Conservation (phyloP, 2,113 vertebrate genomes). For the Chaetodon auriga region DNA sequence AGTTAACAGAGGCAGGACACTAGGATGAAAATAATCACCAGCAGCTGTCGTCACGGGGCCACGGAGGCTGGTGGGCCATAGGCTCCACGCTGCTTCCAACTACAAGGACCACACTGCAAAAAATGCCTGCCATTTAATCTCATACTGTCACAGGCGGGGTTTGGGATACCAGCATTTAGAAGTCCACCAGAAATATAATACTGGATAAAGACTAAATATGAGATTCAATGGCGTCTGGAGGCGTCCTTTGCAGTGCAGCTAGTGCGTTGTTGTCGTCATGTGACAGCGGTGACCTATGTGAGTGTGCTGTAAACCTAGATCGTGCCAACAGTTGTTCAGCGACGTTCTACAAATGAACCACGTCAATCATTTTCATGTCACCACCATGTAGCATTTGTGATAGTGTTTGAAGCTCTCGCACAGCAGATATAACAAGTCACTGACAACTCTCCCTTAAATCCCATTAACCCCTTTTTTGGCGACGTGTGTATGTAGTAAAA, state of each 20-base stretch:
- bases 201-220: conserved; percentile 24
- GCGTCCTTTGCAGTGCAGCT: conserved; percentile 58
- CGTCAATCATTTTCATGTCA: conserved; percentile 35
- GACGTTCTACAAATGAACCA: conserved; percentile 27
- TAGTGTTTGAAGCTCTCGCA: conserved; percentile 7
- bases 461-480: background rate
- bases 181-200: background rate
- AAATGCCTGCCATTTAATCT: conserved; percentile 28
- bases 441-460: conserved; percentile 6
- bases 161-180: background rate
- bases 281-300: conserved; percentile 45
- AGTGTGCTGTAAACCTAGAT: conserved; percentile 40
- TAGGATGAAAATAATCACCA: conserved; percentile 42
- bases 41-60: conserved; percentile 69
- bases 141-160: background rate
- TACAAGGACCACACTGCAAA: conserved; percentile 79
- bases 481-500: conserved; percentile 8
- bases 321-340: conserved; percentile 50
- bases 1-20: conserved; percentile 85
- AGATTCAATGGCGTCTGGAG: conserved; percentile 50
- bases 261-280: conserved; percentile 42
- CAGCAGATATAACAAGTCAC: background rate
- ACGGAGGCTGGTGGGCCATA: conserved; percentile 78
- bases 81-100: conserved; percentile 71
- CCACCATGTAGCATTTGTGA: conserved; percentile 21